A percentile compares a stretch with the other conserved stretches of the same genome.
These are phyloP conservation scores for Drosophila nr. fundita DNA, from an alignment of 2,888 invertebrate genomes.

Conservation along the genomic window DNA sequence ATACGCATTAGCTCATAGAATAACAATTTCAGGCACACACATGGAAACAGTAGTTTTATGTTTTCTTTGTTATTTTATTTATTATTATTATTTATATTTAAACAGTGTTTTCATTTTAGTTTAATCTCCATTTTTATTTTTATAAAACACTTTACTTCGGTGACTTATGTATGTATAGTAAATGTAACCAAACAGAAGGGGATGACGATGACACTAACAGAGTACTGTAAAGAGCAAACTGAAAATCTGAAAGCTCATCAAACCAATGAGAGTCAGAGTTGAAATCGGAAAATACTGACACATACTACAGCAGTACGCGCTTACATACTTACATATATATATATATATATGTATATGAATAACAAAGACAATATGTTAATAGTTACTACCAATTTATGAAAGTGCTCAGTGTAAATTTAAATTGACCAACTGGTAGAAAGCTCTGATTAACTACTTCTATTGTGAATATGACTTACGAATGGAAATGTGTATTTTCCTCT, in stretches of 20 bases:
- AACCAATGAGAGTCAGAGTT: conserved; percentile 22
- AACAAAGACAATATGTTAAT: neutral
- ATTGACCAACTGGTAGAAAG: neutral
- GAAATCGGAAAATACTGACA: conserved; percentile 18
- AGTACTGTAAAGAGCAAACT: conserved; percentile 29
- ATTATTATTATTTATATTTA: neutral
- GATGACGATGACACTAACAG: conserved; percentile 40
- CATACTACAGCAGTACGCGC: conserved; percentile 5
- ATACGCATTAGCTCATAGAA: conserved; percentile 24
- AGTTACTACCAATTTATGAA: neutral
- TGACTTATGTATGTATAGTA: conserved; percentile 54
- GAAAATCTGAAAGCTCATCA: conserved; percentile 38
- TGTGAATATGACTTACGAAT: conserved; percentile 3
- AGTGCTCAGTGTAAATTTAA: neutral
- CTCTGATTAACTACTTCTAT: neutral
- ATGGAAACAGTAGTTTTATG: conserved; percentile 8
- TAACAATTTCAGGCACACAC: conserved; percentile 29
- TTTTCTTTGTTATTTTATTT: neutral
- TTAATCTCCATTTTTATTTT: conserved; percentile 16
- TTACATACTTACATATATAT: neutral
- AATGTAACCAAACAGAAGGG: conserved; percentile 47
- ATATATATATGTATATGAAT: neutral
- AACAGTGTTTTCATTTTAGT: conserved; percentile 4
- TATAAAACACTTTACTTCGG: conserved; percentile 38
- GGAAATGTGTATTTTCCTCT: conserved; percentile 13